These are phyloP conservation scores for Neolamprologus tretocephalus DNA, from an alignment of 2,113 vertebrate species.

Conservation along the genomic window DNA sequence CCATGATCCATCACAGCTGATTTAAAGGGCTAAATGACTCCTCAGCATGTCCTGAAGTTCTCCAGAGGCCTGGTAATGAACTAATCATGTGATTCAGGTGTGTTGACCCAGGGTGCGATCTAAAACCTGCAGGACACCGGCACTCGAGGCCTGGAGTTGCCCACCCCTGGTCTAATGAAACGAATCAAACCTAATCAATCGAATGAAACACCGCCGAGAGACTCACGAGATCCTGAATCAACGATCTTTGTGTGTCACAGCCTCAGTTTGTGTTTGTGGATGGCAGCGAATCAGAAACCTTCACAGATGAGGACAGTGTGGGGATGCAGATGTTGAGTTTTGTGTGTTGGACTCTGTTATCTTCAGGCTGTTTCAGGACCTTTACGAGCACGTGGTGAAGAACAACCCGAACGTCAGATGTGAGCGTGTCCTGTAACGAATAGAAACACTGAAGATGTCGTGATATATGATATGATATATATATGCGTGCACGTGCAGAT, in stretches of 20 bases:
- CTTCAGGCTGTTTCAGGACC: background rate
- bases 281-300: background rate
- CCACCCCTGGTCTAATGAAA: background rate
- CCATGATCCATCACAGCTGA: too few relatives aligned
- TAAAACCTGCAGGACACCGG: too few relatives aligned
- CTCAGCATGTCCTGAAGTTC: too few relatives aligned
- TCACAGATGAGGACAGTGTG: background rate
- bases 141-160: too few relatives aligned
- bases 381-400: background rate
- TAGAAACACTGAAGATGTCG: background rate
- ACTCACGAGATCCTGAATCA: background rate
- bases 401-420: background rate
- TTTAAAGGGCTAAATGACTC: too few relatives aligned
- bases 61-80: rapidly evolving
- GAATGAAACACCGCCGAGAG: rapidly evolving
- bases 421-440: background rate
- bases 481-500: rapidly evolving
- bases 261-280: background rate
- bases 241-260: background rate
- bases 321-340: background rate
- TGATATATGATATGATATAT: background rate
- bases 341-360: background rate
- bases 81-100: too few relatives aligned
- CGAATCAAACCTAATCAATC: background rate
- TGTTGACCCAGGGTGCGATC: rapidly evolving